Base-by-base conservation (phyloP, 1,140 invertebrate genomes). In the Theocolax elegans region DNA sequence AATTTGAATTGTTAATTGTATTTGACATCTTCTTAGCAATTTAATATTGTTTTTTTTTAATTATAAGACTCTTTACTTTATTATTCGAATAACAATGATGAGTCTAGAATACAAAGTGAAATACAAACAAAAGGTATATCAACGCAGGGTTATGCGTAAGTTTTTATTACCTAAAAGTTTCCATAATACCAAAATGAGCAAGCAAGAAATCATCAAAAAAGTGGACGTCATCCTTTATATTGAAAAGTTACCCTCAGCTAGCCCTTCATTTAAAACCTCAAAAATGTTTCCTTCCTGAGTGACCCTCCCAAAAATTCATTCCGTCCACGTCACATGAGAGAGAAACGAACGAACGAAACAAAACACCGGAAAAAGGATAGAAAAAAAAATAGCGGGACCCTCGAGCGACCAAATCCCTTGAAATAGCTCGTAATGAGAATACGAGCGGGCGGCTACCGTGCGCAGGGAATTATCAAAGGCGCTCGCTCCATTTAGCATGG, bases 341-440 rank as follows among this genome's bases (percentile, higher is more conserved):
- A 12, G 15, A 44, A 44, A 44, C 10, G 15, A 9, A 44, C 7
- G 42, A 15, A n/a, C 7, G 15, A 44, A 44, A 44, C n/a, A 9
- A 44, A 9, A 44, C 31, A 12, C 17, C 31, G 6, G 19, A 3
- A 56, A 12, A 1, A 56, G 19, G 3, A n/a, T 38, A 58, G 2
- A 19, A 17, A 62, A 25, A 21, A 35, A 60, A n/a, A 19, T 1
- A 23, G 9, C 19, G 17, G 17, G 54, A 10, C 6, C 15, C 8
- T 27, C 15, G 8, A 51, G 48, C 13, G 23, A 53, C 12, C 8
- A 21, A 35, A 38, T 2, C 15, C 12, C 21, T 58, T n/a, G 40
- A 66, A 66, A 66, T 46, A 56, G 17, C 17, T 12, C 25, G 7
- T 66, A 69, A 69, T 60, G 49, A 69, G 35, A 42, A 31, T 59